Evolutionary conservation across 2,113 vertebrate genomes (phyloP), one percentile per base, ranked within the genome.

Genomic region (Halcyon malimbica): DNA sequence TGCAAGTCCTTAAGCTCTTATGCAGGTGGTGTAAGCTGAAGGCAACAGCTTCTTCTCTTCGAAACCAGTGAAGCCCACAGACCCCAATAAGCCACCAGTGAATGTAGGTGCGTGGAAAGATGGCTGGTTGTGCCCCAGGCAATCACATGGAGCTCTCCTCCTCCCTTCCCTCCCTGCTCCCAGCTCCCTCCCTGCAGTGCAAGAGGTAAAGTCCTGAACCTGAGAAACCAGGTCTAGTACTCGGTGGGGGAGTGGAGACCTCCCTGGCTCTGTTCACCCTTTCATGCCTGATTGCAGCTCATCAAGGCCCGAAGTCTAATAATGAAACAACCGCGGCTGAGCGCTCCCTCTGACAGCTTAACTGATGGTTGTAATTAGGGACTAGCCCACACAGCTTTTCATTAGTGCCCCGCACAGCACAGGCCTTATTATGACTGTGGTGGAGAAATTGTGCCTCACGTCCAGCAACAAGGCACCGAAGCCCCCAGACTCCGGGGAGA

Each of bases 311-410:
- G 14, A 86, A 77, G 39, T 57, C 94, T 69, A 92, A 97, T 95
- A 97, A 97, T 75, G 97, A 81, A 71, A 2, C 59, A 35, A 83
- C 77, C 18, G 73, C 95, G 89, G 50, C 73, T 1, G 33, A 56
- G 82, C 76, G 94, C 96, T 91, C 69, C 84, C 94, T 89, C 89
- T 96, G 96, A 97, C 97, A 98, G 89, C 69, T 95, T 87, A 97
- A 97, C 50, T 28, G 96, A 97, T 97, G 90, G 84, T 6, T 89
- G 44, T 93, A 97, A 97, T 97, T 98, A 98, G 81, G 73, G 83
- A 25, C 89, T 5, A 28, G 91, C 77, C 87, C 91, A 80, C 83
- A 73, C 69, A 78, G 92, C 80, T 82, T 35, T 68, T 90, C 54
- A 56, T 59, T 44, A 95, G 95, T 2, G 28, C 33, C 12, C 25